phyloP scores from a whole-genome alignment of 2,797 vertebrate species.

The Lemur catta region DNA sequence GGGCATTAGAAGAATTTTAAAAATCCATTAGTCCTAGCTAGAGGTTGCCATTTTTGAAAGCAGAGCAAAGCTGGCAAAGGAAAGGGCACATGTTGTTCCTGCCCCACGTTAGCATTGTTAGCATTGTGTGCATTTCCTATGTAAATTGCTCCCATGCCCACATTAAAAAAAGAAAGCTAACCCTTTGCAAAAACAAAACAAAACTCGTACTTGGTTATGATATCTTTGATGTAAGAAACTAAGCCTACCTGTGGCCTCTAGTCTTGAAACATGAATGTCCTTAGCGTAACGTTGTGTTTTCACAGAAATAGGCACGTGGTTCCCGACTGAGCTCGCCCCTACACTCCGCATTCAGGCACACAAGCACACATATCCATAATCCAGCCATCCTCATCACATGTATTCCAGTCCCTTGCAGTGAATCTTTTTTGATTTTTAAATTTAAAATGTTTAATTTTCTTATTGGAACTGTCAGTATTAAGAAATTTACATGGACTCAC shows the following conservation, averaged over 20 bases:
- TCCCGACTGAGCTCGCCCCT: not conserved
- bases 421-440: not conserved
- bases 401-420: not conserved
- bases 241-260: not conserved
- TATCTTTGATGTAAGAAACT: not conserved
- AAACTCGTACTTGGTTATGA: not conserved
- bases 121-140: not conserved
- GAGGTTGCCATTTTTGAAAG: not conserved
- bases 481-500: slow-evolving; percentile 78
- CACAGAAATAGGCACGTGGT: not conserved
- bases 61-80: not conserved
- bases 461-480: not conserved
- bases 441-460: slow-evolving; percentile 28
- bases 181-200: not conserved
- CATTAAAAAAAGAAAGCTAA: not conserved
- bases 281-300: not conserved
- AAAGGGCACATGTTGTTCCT: not conserved
- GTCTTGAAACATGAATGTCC: not conserved
- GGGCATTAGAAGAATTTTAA: not conserved
- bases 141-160: not conserved
- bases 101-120: no score
- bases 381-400: not conserved
- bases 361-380: not conserved
- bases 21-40: not conserved
- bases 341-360: not conserved